Conservation (phyloP, 2,797 vertebrate species). For the Pangasius sanitwongsei region DNA sequence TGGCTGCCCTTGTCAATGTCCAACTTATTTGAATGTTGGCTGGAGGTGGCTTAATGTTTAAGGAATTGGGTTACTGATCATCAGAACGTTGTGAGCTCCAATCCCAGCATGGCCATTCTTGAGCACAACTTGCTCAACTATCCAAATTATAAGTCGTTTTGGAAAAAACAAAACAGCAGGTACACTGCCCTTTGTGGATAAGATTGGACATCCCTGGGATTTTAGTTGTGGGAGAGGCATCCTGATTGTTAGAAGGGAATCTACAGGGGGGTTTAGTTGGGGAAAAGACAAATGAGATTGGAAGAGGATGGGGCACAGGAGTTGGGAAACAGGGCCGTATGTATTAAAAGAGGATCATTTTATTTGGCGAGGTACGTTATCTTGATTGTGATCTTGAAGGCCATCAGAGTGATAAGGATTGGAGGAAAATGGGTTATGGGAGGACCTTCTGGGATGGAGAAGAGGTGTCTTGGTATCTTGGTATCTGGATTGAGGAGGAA, state of each 20-base stretch:
- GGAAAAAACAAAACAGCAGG: neutral
- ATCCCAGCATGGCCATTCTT: neutral
- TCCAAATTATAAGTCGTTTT: neutral
- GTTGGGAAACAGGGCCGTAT: neutral
- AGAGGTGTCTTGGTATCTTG: neutral
- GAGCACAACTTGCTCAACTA: neutral
- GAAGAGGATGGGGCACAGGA: neutral
- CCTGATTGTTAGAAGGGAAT: neutral
- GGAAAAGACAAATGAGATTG: neutral
- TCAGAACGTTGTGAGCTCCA: neutral
- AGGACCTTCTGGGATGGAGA: neutral
- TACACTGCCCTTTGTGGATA: neutral
- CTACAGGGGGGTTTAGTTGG: too few species aligned
- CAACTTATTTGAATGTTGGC: neutral
- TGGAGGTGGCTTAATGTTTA: neutral
- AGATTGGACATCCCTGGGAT: neutral
- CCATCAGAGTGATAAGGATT: neutral
- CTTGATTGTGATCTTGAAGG: neutral
- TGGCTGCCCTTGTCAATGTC: neutral
- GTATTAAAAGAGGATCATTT: neutral
- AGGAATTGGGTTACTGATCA: neutral
- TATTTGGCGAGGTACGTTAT: neutral
- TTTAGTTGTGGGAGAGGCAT: neutral
- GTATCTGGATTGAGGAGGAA: neutral
- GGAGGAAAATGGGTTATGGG: neutral